Evolutionary conservation across 2,113 vertebrate genomes (phyloP).

Genomic region (Microtus ochrogaster): DNA sequence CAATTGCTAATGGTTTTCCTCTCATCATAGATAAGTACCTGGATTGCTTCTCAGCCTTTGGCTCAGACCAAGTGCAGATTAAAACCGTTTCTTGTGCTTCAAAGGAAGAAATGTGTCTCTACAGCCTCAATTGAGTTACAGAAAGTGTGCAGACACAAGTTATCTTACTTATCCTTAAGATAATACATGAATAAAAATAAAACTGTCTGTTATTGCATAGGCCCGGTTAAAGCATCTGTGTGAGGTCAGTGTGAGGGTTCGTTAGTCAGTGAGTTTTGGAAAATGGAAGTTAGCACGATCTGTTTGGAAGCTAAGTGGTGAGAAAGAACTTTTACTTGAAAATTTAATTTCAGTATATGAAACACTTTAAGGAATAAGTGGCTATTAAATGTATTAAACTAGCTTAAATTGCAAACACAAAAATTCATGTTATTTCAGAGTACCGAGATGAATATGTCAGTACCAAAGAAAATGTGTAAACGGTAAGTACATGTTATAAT

Average conservation of each 20-base stretch:
- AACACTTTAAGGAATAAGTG: slow-evolving; percentile 52
- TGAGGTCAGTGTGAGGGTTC: background rate
- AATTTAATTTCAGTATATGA: slow-evolving; percentile 62
- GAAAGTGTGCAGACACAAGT: slow-evolving; percentile 6
- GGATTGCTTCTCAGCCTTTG: background rate
- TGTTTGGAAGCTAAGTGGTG: background rate
- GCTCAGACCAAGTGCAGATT: background rate
- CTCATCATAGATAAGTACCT: background rate
- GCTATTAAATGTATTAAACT: slow-evolving; percentile 61
- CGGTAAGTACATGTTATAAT: slow-evolving; percentile 81
- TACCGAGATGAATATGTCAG: slow-evolving; percentile 77
- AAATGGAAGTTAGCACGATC: slow-evolving; percentile 21
- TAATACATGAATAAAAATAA: slow-evolving; percentile 28
- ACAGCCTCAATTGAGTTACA: background rate
- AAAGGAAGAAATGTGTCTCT: slow-evolving; percentile 8
- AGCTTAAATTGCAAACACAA: slow-evolving; percentile 70
- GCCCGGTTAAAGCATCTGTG: background rate
- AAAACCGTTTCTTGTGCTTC: slow-evolving; percentile 27
- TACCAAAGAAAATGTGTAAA: slow-evolving; percentile 86
- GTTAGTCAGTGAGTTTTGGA: slow-evolving; percentile 13
- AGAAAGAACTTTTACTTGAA: slow-evolving; percentile 54
- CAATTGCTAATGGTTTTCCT: background rate
- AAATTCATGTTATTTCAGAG: slow-evolving; percentile 82
- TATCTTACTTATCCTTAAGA: slow-evolving; percentile 44
- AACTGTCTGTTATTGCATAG: slow-evolving; percentile 34